Evolutionary conservation across 1,140 invertebrate genomes (phyloP), one percentile per base, ranked within the genome.

Genomic region (Myzus persicae): DNA sequence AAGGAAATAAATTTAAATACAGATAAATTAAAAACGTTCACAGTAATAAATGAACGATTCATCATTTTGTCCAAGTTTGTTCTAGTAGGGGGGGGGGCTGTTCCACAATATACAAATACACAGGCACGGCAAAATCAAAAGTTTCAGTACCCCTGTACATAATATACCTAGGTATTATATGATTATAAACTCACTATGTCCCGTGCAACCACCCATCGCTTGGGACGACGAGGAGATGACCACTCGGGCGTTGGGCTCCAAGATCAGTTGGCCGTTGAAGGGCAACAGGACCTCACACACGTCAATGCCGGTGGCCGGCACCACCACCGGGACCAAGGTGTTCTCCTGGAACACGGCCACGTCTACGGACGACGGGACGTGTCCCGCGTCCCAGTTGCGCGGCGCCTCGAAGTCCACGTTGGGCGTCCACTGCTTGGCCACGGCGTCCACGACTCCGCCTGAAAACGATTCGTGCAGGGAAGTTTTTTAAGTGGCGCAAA

Each of bases 171-270:
- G 14, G 14, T 59, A 44, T 44, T 85, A 42, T 42, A 44, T 11
- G 1, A 42, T 85, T 85, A 24, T 51, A 92, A n/a, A n/a, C 46
- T 93, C 20, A 93, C 91, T n/a, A 31, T 93, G 81, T 51, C 91
- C 91, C 24, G 36, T 84, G 14, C 91, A 93, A 7, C 91, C 91
- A 18, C 59, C 67, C 22, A 36, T 38, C 14, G 40, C 46, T 38
- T 51, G 18, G 26, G 91, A 82, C 44, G 91, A 84, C 38, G 91
- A 1, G 36, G 91, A 93, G 20, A 93, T 40, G 46, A 31, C n/a
- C 0, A 93, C 6, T 8, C 20, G 24, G 42, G 91, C n/a, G 36
- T 93, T 54, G 11, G 91, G 91, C 48, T 93, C 81, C 18, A 93
- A 42, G 14, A 93, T 93, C 22, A 93, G n/a, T 42, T 93, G 76